phyloP scores from a whole-genome alignment of 2,113 vertebrate species.

The Rousettus leschenaultii region DNA sequence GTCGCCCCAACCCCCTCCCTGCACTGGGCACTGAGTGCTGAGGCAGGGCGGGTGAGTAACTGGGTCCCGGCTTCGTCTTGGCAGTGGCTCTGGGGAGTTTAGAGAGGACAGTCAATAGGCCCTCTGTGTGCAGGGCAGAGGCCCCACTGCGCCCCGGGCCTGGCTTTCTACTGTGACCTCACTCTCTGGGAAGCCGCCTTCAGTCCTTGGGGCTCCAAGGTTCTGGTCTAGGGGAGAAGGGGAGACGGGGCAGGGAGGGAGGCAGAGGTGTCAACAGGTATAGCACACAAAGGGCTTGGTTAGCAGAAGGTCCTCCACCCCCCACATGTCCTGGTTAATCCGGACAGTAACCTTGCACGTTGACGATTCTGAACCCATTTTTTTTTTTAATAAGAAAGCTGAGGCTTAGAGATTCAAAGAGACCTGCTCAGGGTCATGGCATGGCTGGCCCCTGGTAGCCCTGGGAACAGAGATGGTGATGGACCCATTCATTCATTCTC shows the following conservation, averaged over 20 bases:
- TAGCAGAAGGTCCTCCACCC: not conserved
- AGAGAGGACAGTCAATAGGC: constrained; percentile 18
- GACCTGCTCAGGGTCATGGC: too few relatives aligned
- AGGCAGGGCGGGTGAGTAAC: not conserved
- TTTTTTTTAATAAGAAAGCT: not conserved
- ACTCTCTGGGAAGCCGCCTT: not conserved
- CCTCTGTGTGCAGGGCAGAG: constrained; percentile 17
- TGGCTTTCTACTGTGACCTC: not conserved
- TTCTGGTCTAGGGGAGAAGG: not conserved
- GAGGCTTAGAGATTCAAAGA: not conserved
- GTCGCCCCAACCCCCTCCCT: not conserved
- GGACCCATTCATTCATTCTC: not conserved
- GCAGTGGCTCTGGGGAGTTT: constrained; percentile 34
- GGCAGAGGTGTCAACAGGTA: not conserved
- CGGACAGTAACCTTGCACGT: not conserved
- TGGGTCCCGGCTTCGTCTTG: not conserved
- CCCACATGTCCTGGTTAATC: not conserved
- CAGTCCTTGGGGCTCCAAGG: not conserved
- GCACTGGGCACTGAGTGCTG: not conserved
- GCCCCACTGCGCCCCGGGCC: not conserved
- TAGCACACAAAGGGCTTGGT: not conserved
- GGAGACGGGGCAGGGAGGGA: not conserved
- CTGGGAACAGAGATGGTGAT: not conserved
- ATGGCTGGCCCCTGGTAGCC: not conserved
- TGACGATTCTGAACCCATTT: not conserved